These are phyloP conservation scores for Helicoverpa assulta DNA, from an alignment of 2,888 invertebrate genomes.

Conservation along the genomic window DNA sequence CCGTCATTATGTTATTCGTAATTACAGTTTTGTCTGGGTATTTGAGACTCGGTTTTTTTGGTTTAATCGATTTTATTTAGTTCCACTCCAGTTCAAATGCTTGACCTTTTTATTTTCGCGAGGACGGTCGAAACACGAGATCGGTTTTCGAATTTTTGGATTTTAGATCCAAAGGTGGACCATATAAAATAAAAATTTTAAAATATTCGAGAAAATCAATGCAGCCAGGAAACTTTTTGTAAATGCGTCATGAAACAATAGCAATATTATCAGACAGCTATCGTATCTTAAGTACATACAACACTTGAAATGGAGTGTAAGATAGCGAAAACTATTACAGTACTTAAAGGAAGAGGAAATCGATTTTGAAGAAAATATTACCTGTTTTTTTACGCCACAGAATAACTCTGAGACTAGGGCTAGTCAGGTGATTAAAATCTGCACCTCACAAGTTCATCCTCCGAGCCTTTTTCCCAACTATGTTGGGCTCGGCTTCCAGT, in stretches of 20 bases:
- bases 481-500: no score
- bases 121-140: no score
- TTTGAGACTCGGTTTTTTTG: not conserved
- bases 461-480: no score
- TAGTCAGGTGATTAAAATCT: no score
- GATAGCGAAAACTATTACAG: conserved; percentile 1
- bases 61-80: not conserved
- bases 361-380: conserved; percentile 1
- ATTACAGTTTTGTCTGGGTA: not conserved
- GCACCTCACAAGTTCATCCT: no score
- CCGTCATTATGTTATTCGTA: conserved; percentile 32
- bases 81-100: not conserved
- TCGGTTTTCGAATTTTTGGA: no score
- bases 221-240: not conserved
- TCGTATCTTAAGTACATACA: not conserved
- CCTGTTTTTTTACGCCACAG: no score
- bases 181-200: no score
- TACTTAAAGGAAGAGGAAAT: not conserved
- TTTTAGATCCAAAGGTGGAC: no score
- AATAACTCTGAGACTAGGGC: no score
- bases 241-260: not conserved
- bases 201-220: not conserved
- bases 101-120: no score
- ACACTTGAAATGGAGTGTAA: conserved; percentile 9
- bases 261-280: conserved; percentile 8